Conservation (phyloP, 2,113 vertebrate genomes). For the Danionella cerebrum region DNA sequence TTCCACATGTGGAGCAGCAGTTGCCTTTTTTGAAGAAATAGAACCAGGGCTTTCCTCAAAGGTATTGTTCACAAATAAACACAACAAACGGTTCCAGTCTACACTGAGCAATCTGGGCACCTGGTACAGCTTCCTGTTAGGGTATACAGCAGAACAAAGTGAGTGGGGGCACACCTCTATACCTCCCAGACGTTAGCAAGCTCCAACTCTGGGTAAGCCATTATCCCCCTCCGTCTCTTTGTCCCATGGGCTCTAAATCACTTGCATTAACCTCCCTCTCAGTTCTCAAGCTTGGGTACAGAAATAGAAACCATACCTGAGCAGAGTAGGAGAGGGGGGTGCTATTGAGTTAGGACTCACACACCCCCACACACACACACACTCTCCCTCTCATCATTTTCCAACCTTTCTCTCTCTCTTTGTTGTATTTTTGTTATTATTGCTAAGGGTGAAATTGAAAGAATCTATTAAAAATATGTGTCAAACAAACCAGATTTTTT, state of each 20-base stretch:
- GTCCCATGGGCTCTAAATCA: constrained; percentile 28
- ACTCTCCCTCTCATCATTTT: no score
- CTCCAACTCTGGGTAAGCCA: constrained; percentile 15
- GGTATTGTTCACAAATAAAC: not conserved
- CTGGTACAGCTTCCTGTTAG: not conserved
- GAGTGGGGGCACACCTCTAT: not conserved
- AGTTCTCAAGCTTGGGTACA: not conserved
- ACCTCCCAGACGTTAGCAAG: constrained; percentile 12
- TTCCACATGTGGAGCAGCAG: no score
- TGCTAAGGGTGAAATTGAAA: no score
- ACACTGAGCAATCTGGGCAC: not conserved
- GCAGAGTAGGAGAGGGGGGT: constrained; percentile 26
- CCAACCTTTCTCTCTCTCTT: no score
- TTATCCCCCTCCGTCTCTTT: constrained; percentile 1
- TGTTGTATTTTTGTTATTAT: constrained; percentile 59
- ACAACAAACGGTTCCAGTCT: not conserved
- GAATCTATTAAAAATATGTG: no score
- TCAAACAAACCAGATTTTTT: no score
- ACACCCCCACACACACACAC: no score
- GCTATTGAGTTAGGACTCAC: constrained; percentile 51
- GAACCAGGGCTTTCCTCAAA: not conserved
- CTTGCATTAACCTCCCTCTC: constrained; percentile 10
- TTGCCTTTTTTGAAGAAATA: no score
- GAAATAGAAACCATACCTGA: constrained; percentile 49
- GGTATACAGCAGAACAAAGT: constrained; percentile 6